A percentile compares a stretch with the other conserved stretches of the same genome.
phyloP scores from a whole-genome alignment of 2,113 vertebrate species.

The Petroica traversi region DNA sequence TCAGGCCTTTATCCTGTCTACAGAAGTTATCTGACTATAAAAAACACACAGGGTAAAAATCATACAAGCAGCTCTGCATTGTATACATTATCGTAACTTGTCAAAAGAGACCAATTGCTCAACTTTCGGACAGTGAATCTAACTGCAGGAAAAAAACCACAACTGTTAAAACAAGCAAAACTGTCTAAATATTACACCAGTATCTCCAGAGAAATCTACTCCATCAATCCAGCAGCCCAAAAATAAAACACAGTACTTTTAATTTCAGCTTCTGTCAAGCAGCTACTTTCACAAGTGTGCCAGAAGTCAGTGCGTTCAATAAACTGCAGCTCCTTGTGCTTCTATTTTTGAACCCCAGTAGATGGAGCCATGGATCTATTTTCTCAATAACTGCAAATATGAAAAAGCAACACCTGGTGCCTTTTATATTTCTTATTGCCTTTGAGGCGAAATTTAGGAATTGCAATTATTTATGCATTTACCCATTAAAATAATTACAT shows the following conservation, averaged over 20 bases:
- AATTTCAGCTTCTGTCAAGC: background rate
- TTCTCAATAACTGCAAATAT: background rate
- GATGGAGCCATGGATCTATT: constrained; percentile 28
- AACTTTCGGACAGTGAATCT: background rate
- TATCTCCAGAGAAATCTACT: background rate
- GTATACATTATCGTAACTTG: background rate
- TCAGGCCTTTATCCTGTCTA: background rate
- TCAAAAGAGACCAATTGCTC: background rate
- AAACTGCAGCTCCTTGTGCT: background rate
- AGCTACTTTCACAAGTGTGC: background rate
- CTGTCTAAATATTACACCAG: background rate
- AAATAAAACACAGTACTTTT: background rate
- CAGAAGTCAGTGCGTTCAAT: rapidly evolving
- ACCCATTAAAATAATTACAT: background rate
- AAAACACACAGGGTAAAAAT: background rate
- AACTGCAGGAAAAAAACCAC: rapidly evolving
- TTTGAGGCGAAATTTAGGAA: background rate
- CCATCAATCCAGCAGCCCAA: background rate
- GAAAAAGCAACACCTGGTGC: background rate
- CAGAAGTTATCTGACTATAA: background rate
- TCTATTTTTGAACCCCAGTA: background rate
- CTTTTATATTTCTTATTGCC: background rate
- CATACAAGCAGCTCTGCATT: background rate
- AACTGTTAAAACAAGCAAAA: background rate
- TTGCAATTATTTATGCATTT: background rate